These are phyloP conservation scores for Phyllotis vaccarum DNA, from an alignment of 2,797 vertebrate species.

Conservation along the genomic window DNA sequence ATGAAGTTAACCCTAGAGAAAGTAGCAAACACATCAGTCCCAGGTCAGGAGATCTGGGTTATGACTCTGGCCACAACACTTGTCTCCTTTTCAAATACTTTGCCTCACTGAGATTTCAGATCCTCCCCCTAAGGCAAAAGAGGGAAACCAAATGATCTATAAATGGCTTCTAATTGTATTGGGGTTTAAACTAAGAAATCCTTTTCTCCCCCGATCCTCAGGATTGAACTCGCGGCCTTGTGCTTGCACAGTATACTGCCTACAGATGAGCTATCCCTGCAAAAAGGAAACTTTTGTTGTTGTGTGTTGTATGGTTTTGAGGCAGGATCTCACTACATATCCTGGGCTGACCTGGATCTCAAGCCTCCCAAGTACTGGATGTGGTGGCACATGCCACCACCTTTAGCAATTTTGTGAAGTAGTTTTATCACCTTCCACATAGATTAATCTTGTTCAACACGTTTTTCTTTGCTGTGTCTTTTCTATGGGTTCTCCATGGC, in stretches of 20 bases:
- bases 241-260: not conserved
- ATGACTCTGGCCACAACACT: not conserved
- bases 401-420: not conserved
- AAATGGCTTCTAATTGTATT: not conserved
- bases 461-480: not conserved
- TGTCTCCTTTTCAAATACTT: not conserved
- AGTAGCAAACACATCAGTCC: not conserved
- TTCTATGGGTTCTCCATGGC: not conserved
- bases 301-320: not conserved
- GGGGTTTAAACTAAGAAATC: slow-evolving; percentile 24
- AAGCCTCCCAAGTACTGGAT: not conserved
- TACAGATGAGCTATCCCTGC: not conserved
- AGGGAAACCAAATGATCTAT: not conserved
- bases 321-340: not conserved
- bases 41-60: not conserved
- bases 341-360: not conserved
- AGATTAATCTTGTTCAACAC: not conserved
- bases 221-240: not conserved
- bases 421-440: not conserved
- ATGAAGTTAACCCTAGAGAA: not conserved
- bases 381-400: too few species aligned
- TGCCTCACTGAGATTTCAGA: not conserved
- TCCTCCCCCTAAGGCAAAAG: not conserved
- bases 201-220: not conserved
- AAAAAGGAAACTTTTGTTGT: not conserved